Evolutionary conservation across 2,113 vertebrate genomes (phyloP).

Genomic region (Vidua macroura): DNA sequence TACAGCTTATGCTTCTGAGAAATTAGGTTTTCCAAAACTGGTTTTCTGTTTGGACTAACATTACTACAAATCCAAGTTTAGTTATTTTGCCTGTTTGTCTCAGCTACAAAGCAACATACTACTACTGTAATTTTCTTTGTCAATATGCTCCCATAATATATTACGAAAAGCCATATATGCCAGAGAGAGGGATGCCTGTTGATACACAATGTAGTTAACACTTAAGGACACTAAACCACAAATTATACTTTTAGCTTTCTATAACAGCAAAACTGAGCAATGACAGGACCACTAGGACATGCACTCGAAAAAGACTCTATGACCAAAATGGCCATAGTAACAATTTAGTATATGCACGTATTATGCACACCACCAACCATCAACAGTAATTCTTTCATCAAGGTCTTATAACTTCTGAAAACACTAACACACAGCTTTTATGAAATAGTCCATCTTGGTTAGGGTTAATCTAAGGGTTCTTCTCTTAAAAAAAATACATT

Average conservation of each 20-base stretch:
- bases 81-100: background rate
- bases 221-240: background rate
- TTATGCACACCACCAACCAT: background rate
- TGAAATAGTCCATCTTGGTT: background rate
- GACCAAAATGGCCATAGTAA: background rate
- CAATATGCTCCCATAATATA: background rate
- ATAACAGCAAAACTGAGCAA: background rate
- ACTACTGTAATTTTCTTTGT: background rate
- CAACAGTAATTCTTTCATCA: background rate
- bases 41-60: background rate
- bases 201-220: background rate
- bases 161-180: background rate
- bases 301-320: background rate
- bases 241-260: background rate
- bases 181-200: background rate
- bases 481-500: background rate
- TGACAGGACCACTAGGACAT: background rate
- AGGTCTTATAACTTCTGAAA: background rate
- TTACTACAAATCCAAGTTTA: background rate
- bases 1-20: background rate
- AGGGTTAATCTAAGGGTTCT: background rate
- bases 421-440: background rate
- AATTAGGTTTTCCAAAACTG: background rate
- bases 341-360: background rate
- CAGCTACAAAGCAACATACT: background rate